Percentiles rank a stretch among this genome's conserved stretches.
Conservation (phyloP, 2,113 vertebrate species). For the Eublepharis macularius region DNA sequence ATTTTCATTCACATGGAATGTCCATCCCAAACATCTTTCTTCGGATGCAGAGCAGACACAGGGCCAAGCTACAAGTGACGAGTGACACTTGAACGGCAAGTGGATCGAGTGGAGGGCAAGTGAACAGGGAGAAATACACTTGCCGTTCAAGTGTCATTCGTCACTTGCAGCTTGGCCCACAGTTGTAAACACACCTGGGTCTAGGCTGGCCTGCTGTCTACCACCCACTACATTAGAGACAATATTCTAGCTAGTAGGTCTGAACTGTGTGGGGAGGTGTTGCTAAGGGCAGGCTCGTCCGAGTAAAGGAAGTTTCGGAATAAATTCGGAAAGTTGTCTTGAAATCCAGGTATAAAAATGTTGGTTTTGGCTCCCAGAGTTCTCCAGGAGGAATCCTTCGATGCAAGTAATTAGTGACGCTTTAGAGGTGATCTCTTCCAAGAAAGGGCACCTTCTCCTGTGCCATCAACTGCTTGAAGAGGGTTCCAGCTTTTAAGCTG, state of each 20-base stretch:
- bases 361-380: neutral
- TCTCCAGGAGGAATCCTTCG: neutral
- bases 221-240: too few relatives aligned
- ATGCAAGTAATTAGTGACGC: neutral
- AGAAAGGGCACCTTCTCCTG: neutral
- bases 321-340: neutral
- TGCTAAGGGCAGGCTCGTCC: neutral
- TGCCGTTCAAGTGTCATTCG: too few relatives aligned
- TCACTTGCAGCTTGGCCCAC: too few relatives aligned
- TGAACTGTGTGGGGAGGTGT: too few relatives aligned
- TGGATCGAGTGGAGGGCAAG: too few relatives aligned
- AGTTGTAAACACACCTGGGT: neutral
- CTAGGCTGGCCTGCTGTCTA: constrained; percentile 11
- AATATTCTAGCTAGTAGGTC: neutral
- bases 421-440: too few relatives aligned
- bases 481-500: neutral
- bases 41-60: neutral
- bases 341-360: neutral
- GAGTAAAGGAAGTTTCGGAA: neutral
- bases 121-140: too few relatives aligned
- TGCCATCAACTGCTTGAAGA: neutral
- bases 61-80: too few relatives aligned
- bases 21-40: neutral
- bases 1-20: neutral
- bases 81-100: too few relatives aligned